Evolutionary conservation across 2,888 invertebrate genomes (phyloP).

Genomic region (Piscicola geometra): DNA sequence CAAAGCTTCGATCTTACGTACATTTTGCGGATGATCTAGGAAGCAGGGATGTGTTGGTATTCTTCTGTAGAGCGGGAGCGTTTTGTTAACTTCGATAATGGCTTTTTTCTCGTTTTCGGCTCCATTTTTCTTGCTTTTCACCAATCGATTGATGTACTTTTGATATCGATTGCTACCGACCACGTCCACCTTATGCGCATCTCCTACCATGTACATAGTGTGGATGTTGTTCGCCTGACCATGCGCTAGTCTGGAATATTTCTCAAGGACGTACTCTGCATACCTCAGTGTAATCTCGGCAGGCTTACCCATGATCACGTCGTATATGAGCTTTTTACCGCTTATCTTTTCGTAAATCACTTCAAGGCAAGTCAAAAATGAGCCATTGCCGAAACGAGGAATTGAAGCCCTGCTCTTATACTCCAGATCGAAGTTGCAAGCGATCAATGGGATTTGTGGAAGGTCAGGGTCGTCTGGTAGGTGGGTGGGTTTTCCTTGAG

Average conservation of each 20-base stretch:
- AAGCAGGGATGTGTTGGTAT: slow-evolving; percentile 49
- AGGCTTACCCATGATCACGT: slow-evolving; percentile 54
- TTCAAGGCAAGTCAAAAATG: slow-evolving; percentile 55
- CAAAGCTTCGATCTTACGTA: slow-evolving; percentile 48
- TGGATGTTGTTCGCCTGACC: slow-evolving; percentile 48
- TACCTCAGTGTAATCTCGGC: slow-evolving; percentile 55
- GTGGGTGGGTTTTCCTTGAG: slow-evolving; percentile 53
- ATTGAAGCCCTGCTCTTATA: slow-evolving; percentile 56
- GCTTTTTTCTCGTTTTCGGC: slow-evolving; percentile 16
- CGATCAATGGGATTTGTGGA: slow-evolving; percentile 53
- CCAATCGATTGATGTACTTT: slow-evolving; percentile 46
- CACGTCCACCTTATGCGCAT: slow-evolving; percentile 55
- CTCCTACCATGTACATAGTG: slow-evolving; percentile 54
- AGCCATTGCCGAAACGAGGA: slow-evolving; percentile 56
- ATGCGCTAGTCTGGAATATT: slow-evolving; percentile 49
- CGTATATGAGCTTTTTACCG: slow-evolving; percentile 51
- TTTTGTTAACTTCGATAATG: slow-evolving; percentile 37
- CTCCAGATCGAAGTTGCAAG: slow-evolving; percentile 56
- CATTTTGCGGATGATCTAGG: slow-evolving; percentile 48
- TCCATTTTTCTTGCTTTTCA: not conserved
- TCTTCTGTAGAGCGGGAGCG: slow-evolving; percentile 48
- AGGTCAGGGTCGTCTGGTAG: slow-evolving; percentile 44
- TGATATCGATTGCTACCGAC: slow-evolving; percentile 55
- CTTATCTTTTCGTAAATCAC: slow-evolving; percentile 55
- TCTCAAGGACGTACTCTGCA: slow-evolving; percentile 52